phyloP scores from a whole-genome alignment of 2,113 vertebrate genomes.

The Polyodon spathula region DNA sequence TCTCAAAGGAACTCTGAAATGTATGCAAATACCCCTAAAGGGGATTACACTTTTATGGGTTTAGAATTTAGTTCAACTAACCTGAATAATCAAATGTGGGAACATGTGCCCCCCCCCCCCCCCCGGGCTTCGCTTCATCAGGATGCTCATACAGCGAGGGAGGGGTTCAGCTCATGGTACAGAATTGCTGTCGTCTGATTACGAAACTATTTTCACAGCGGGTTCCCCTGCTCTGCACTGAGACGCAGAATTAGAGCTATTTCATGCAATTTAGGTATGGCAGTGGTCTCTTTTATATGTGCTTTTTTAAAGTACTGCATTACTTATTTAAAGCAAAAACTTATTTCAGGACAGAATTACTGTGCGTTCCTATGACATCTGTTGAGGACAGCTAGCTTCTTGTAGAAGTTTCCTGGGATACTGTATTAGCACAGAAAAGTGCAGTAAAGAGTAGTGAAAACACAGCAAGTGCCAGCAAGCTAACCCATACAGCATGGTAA shows the following conservation, averaged over 20 bases:
- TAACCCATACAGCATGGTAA: too few species aligned
- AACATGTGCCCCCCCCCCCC: slow-evolving; percentile 55
- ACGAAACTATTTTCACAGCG: slow-evolving; percentile 98
- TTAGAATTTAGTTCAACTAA: slow-evolving; percentile 78
- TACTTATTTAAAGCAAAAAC: slow-evolving; percentile 32
- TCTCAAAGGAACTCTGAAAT: slow-evolving; percentile 37
- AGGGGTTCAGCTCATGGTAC: slow-evolving; percentile 78
- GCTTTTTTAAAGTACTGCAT: slow-evolving; percentile 37
- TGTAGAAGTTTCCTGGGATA: too few species aligned
- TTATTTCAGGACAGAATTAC: not conserved
- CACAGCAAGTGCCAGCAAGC: too few species aligned
- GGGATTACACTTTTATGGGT: slow-evolving; percentile 75
- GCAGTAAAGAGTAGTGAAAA: too few species aligned
- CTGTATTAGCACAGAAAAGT: too few species aligned
- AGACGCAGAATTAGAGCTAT: slow-evolving; percentile 93
- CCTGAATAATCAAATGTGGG: slow-evolving; percentile 87
- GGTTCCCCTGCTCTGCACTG: slow-evolving; percentile 83
- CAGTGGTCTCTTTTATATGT: slow-evolving; percentile 44
- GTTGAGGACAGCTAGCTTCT: too few species aligned
- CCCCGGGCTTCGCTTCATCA: slow-evolving; percentile 73
- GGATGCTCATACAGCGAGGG: slow-evolving; percentile 67
- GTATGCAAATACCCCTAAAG: slow-evolving; percentile 74
- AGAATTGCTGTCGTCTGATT: slow-evolving; percentile 94
- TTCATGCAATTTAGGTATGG: slow-evolving; percentile 88
- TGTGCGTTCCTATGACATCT: not conserved